phyloP scores from a whole-genome alignment of 2,888 invertebrate species.

The Blastobasis adustella region DNA sequence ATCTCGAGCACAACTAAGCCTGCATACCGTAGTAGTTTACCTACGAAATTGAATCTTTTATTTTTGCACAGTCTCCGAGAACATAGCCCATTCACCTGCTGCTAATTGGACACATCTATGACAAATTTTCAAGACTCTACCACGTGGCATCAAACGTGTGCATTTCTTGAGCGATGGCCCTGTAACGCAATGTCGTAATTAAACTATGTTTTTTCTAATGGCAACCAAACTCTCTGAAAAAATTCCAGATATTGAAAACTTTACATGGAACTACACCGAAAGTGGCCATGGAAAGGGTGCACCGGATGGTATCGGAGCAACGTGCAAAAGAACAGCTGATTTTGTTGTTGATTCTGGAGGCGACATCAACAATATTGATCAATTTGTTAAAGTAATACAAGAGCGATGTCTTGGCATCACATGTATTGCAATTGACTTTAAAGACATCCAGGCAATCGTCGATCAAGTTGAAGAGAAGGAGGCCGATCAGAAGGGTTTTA shows the following conservation, averaged over 20 bases:
- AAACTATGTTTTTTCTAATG: conserved; percentile 14
- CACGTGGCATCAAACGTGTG: conserved; percentile 12
- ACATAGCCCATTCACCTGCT: conserved; percentile 14
- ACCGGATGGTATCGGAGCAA: conserved; percentile 10
- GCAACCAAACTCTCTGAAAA: conserved; percentile 1
- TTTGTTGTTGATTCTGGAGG: too few relatives aligned
- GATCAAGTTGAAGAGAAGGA: too few relatives aligned
- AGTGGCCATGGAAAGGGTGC: conserved; percentile 19
- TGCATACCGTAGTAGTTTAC: conserved; percentile 16
- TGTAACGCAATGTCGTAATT: conserved; percentile 19
- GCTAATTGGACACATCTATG: conserved; percentile 17
- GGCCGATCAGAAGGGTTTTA: too few relatives aligned
- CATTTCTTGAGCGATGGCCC: too few relatives aligned
- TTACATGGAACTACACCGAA: conserved; percentile 20
- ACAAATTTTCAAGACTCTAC: conserved; percentile 14
- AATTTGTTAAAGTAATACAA: too few relatives aligned
- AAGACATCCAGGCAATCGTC: too few relatives aligned
- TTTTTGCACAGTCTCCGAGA: conserved; percentile 6
- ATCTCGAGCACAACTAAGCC: conserved; percentile 11
- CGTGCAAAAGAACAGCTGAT: too few relatives aligned
- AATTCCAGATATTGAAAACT: conserved; percentile 13
- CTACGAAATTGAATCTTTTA: conserved; percentile 7
- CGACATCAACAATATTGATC: too few relatives aligned
- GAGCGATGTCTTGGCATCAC: too few relatives aligned
- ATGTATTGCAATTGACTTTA: too few relatives aligned